Evolutionary conservation across 2,113 vertebrate species (phyloP).

Genomic region (Centropristis striata): DNA sequence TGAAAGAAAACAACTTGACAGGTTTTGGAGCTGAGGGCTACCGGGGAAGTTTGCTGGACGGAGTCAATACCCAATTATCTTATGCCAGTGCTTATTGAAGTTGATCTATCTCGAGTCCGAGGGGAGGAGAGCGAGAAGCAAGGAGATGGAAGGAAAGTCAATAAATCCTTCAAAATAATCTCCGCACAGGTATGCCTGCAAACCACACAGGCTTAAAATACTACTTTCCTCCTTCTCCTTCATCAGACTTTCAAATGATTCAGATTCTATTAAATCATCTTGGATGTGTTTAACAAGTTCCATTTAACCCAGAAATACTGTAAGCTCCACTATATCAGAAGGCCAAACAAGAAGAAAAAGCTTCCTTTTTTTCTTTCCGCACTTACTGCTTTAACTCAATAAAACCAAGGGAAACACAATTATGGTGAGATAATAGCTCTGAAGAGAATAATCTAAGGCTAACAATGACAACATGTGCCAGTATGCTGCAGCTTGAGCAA

Average conservation of each 20-base stretch:
- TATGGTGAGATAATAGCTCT: background rate
- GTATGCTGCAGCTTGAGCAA: background rate
- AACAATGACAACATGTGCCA: constrained; percentile 5
- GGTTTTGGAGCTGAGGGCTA: constrained; percentile 28
- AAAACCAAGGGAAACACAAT: constrained; percentile 38
- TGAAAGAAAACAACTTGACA: constrained; percentile 39
- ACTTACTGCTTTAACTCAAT: constrained; percentile 33
- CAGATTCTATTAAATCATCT: background rate
- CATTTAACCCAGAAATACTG: background rate
- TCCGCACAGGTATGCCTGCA: background rate
- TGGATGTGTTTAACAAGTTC: background rate
- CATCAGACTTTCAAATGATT: no score
- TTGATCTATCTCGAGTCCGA: constrained; percentile 24
- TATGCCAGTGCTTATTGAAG: constrained; percentile 35
- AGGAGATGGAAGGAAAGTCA: constrained; percentile 44
- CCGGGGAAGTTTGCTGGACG: constrained; percentile 30
- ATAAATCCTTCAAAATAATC: constrained; percentile 51
- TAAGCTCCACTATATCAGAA: background rate
- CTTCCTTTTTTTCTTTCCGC: background rate
- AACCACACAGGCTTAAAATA: constrained; percentile 1
- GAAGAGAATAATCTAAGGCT: constrained; percentile 5
- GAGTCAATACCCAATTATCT: constrained; percentile 73
- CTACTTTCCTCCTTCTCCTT: background rate
- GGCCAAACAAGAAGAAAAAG: constrained; percentile 19
- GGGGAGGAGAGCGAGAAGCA: background rate